Base-by-base conservation (phyloP, 1,140 invertebrate genomes). In the Palaemon carinicauda region DNA sequence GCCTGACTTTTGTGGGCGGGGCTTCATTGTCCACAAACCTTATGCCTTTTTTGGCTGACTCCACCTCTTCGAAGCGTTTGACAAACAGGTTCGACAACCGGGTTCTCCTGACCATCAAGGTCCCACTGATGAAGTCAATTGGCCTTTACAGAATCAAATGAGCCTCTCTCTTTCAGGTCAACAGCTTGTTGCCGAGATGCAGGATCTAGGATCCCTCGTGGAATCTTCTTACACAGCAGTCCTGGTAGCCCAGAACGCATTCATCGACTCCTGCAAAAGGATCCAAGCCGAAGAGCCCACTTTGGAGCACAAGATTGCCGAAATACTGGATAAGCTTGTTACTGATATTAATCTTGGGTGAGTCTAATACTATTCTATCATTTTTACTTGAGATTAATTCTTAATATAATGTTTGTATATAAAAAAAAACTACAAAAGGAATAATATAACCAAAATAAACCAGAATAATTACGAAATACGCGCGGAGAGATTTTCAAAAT, bases 281-380 rank as follows among this genome's bases (percentile, higher is more conserved):
- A 87, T 85, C 24, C 85, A 89, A 56, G 71, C 77, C 31, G 85
- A 89, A 31, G 85, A 89, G 77, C 88, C 85, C 4, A 77, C 75
- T 15, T 51, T 85, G 27, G 88, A 89, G 69, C 81, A 54, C 21
- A 87, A 89, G 53, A 89, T 89, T n/a, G 82, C 84, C 4, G 86
- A 88, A 69, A 80, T 89, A 15, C 71, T 89, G 27, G 84, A 89
- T 60, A 89, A 89, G 52, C 86, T 89, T 24, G 88, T 89, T 24
- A 89, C 88, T 19, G 84, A 87, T 69, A 89, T 89, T 54, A 86
- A 89, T 69, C 79, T 89, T 21, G 88, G 88, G 88, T 89, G 19
- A 88, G 82, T 15, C 12, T 5, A n/a, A n/a, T n/a, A 21, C 4
- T n/a, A 3, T 69, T 21, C 60, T 65, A 0, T 29, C 15, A 1